Evolutionary conservation across 2,113 vertebrate genomes (phyloP), one percentile per base, ranked within the genome.

Genomic region (Danionella cerebrum): DNA sequence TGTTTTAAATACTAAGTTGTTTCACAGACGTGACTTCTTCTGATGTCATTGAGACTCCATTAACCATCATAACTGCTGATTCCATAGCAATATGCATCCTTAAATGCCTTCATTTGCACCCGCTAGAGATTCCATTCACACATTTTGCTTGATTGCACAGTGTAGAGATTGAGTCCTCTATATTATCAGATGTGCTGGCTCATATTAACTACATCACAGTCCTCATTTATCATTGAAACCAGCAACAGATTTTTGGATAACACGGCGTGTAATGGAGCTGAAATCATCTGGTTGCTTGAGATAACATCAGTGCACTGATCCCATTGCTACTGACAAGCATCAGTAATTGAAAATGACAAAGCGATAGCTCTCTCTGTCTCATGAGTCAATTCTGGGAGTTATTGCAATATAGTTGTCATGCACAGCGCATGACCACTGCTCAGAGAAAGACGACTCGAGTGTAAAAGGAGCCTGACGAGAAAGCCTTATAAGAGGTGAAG

Each of bases 321-420:
- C 63, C 69, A 71, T 76, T 76, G 62, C 42, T 50, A 64, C 65
- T 45, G 73, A 64, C 69, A 69, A 59, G 48, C 51, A 35, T 54
- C 73, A 47, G 60, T 76, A 69, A 76, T 76, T 72, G 73, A 72
- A 76, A 76, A 72, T 36, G 73, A 76, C 69, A 68, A 71, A 62
- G 58, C 14, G 63, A 63, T 70, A 35, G 59, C 24, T 51, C 51
- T 36, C 22, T 41, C 42, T 24, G 19, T 72, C 69, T 31, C 14
- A 48, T 48, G 45, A 50, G 59, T 57, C 13, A 8, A 38, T 22
- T 27, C 63, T 16, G 36, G 39, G 21, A 11, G 53, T 44, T 24
- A 60, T 59, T 13, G 33, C n/a, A 48, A 57, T 69, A 27, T 12
- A 42, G 65, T 69, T 47, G 54, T 69, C 51, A 54, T 39, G 9